Evolutionary conservation across 1,140 invertebrate genomes (phyloP).

Genomic region (Danaus melanippus): DNA sequence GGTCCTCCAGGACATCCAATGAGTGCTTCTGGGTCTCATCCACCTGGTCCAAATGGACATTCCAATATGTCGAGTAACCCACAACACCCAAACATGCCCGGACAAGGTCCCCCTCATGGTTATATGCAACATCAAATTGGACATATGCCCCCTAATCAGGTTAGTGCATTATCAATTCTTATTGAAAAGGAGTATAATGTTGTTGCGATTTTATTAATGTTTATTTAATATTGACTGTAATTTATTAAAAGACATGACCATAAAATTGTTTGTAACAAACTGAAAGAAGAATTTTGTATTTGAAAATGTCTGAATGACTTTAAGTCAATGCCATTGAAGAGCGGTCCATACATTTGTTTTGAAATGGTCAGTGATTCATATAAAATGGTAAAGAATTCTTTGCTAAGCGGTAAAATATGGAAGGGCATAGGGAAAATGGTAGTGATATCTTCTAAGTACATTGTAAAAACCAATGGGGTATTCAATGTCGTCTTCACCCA

Average conservation of each 20-base stretch:
- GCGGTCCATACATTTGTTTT: constrained; percentile 46
- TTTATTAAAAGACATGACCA: background rate
- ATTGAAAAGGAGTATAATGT: background rate
- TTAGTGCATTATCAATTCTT: constrained; percentile 21
- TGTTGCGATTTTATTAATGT: background rate
- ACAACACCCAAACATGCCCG: constrained; percentile 61
- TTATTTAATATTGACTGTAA: constrained; percentile 1
- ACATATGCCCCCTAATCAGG: constrained; percentile 65
- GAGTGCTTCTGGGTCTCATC: constrained; percentile 56
- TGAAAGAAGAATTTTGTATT: constrained; percentile 1
- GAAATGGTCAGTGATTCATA: constrained; percentile 39
- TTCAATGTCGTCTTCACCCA: constrained; percentile 57
- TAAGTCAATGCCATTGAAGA: constrained; percentile 30
- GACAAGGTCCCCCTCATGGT: constrained; percentile 71
- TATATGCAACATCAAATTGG: constrained; percentile 71
- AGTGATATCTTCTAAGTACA: constrained; percentile 35
- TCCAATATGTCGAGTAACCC: constrained; percentile 49
- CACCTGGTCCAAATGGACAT: constrained; percentile 65
- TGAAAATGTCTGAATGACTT: background rate
- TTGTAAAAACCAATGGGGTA: constrained; percentile 47
- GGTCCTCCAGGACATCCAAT: constrained; percentile 59
- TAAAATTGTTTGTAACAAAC: background rate
- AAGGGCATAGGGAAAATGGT: constrained; percentile 27
- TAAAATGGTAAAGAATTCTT: constrained; percentile 35
- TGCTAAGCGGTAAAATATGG: constrained; percentile 29